These are phyloP conservation scores for Trichogramma pretiosum DNA, from an alignment of 1,140 invertebrate species.

Conservation along the genomic window DNA sequence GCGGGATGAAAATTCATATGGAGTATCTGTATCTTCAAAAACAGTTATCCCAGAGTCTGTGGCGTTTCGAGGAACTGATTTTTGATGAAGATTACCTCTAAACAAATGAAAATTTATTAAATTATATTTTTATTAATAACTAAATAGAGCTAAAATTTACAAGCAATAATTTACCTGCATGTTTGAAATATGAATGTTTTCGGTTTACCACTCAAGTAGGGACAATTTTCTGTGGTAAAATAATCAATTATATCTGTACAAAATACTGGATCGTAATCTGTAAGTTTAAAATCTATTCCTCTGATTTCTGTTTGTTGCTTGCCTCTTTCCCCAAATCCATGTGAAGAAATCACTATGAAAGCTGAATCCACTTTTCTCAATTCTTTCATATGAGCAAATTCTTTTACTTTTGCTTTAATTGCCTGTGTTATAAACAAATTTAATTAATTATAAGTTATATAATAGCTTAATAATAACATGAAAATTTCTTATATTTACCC, in stretches of 20 bases:
- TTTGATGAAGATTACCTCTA: constrained; percentile 17
- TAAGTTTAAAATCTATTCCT: constrained; percentile 24
- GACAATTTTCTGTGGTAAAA: constrained; percentile 55
- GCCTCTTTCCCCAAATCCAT: constrained; percentile 41
- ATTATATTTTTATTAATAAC: too few relatives aligned
- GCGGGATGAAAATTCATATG: constrained; percentile 22
- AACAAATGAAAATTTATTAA: not conserved
- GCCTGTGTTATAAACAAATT: constrained; percentile 28
- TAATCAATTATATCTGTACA: constrained; percentile 46
- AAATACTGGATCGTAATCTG: constrained; percentile 22
- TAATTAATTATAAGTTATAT: not conserved
- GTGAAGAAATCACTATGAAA: constrained; percentile 52
- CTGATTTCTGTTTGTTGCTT: constrained; percentile 31
- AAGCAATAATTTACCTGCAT: constrained; percentile 49
- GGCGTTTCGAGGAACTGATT: constrained; percentile 14
- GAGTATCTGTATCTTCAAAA: constrained; percentile 13
- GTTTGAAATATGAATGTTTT: constrained; percentile 74
- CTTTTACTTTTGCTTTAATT: constrained; percentile 32
- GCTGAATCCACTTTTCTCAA: constrained; percentile 45
- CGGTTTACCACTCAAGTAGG: constrained; percentile 54
- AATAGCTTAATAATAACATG: constrained; percentile 2
- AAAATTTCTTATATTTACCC: constrained; percentile 24
- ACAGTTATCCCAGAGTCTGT: constrained; percentile 11
- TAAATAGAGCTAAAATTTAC: too few relatives aligned
- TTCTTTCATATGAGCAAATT: constrained; percentile 34